phyloP scores from a whole-genome alignment of 1,140 invertebrate species.

The Portunus trituberculatus region DNA sequence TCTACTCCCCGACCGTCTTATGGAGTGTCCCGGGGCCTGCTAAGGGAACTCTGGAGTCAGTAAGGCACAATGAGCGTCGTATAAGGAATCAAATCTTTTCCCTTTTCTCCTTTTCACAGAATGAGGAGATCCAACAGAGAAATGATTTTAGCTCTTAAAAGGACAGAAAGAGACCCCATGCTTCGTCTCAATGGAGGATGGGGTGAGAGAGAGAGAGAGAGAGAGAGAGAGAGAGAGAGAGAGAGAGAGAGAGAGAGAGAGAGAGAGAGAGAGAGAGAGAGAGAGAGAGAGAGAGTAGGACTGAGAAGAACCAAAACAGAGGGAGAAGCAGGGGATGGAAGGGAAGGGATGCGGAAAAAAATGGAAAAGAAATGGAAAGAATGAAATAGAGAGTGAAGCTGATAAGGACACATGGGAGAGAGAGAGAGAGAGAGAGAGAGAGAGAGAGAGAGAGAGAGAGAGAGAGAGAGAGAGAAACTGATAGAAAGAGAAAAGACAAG shows the following conservation, averaged over 20 bases:
- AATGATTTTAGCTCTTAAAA: not conserved
- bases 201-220: not conserved
- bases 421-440: slow-evolving; percentile 28
- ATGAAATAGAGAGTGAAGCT: not conserved
- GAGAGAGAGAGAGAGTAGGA: slow-evolving; percentile 34
- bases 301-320: not conserved
- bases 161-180: not conserved
- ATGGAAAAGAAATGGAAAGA: no score
- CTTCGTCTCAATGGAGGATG: not conserved
- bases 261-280: not conserved
- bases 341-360: no score
- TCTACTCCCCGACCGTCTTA: not conserved
- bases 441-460: slow-evolving; percentile 51
- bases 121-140: not conserved
- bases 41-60: no score
- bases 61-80: no score
- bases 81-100: no score
- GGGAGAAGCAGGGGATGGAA: not conserved
- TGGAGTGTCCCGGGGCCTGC: no score
- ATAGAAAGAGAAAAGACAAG: not conserved
- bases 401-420: not conserved
- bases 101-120: no score
- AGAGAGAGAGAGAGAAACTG: slow-evolving; percentile 27
- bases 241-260: not conserved
- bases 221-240: not conserved